A percentile compares a stretch with the other conserved stretches of the same genome.
Conservation (phyloP, 1,140 invertebrate species). For the Bombus vancouverensis region DNA sequence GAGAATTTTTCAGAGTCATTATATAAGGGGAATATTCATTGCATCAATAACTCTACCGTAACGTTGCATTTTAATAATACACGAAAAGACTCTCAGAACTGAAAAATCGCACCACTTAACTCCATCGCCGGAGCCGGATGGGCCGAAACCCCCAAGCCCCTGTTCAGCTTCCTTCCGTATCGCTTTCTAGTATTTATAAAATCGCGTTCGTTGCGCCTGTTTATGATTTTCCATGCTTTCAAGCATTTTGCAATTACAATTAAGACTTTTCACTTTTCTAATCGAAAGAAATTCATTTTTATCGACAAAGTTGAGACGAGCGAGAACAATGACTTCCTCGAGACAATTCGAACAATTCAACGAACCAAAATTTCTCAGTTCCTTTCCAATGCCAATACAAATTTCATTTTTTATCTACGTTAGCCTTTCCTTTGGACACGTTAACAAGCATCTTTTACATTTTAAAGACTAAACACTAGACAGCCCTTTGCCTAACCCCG, state of each 20-base stretch:
- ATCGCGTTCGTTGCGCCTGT: background rate
- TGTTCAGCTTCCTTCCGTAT: background rate
- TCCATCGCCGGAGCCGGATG: conserved; percentile 56
- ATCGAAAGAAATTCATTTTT: background rate
- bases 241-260: no score
- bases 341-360: no score
- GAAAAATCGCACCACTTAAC: conserved; percentile 67
- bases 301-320: no score
- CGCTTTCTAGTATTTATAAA: background rate
- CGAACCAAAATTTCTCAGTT: background rate
- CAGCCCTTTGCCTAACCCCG: background rate
- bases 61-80: conserved; percentile 70
- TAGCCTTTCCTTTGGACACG: fast-evolving
- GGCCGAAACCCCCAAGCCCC: conserved; percentile 32
- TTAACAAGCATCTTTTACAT: background rate
- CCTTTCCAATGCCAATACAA: background rate
- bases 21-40: conserved; percentile 68
- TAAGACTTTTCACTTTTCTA: background rate
- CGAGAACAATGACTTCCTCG: no score
- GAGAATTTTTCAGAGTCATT: conserved; percentile 66
- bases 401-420: background rate
- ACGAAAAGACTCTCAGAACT: conserved; percentile 67
- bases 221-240: background rate
- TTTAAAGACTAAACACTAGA: background rate
- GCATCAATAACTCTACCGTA: conserved; percentile 62